A percentile compares a stretch with the other conserved stretches of the same genome.
Evolutionary conservation across 2,113 vertebrate genomes (phyloP).

Genomic region (Pheucticus melanocephalus): DNA sequence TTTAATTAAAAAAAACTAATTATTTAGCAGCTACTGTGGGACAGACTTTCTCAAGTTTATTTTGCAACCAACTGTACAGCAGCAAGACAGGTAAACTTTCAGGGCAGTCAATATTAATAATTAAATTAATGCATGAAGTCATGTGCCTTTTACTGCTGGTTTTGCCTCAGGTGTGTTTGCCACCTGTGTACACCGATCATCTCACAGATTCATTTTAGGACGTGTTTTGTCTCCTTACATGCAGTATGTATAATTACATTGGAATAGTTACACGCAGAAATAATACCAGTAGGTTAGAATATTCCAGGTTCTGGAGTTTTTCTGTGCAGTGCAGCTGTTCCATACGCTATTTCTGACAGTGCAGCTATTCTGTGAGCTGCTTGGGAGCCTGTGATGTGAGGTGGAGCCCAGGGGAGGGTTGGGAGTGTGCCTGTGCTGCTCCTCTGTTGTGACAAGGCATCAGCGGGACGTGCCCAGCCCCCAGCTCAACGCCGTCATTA

Average conservation of each 20-base stretch:
- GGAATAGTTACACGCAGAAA: neutral
- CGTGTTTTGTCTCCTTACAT: neutral
- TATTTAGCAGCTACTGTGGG: neutral
- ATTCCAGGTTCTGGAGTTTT: neutral
- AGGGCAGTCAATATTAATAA: neutral
- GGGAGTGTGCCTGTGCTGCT: neutral
- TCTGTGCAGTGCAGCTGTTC: fast-evolving
- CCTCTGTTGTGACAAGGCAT: slow-evolving; percentile 60
- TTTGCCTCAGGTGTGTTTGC: neutral
- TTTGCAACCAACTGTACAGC: neutral
- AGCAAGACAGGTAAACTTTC: neutral
- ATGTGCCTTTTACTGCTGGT: neutral
- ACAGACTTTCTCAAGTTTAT: neutral
- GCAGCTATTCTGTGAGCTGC: neutral
- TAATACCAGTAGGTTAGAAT: neutral
- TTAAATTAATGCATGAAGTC: neutral
- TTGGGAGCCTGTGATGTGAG: fast-evolving
- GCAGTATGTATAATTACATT: neutral
- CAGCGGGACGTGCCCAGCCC: slow-evolving; percentile 15
- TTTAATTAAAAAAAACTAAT: slow-evolving; percentile 22
- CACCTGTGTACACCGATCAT: neutral
- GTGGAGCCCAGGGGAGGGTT: neutral
- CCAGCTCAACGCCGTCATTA: slow-evolving; percentile 8
- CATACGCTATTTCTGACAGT: fast-evolving
- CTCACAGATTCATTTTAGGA: neutral